These are phyloP conservation scores for Odocoileus hemionus DNA, from an alignment of 2,113 vertebrate genomes.

Conservation along the genomic window DNA sequence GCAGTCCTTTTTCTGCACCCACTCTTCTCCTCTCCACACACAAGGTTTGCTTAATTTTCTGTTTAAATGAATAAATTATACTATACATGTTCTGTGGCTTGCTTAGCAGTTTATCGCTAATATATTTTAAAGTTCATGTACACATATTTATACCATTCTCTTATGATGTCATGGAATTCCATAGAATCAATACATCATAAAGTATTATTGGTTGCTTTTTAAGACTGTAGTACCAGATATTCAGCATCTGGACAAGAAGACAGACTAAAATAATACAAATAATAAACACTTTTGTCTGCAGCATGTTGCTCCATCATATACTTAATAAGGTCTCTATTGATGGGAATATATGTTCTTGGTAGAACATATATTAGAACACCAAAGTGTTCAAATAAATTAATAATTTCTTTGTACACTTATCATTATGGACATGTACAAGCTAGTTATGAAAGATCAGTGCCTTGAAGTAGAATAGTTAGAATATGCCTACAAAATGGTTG, in stretches of 20 bases:
- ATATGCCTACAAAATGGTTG: not conserved
- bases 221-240: not conserved
- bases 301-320: not conserved
- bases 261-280: constrained; percentile 8
- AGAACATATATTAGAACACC: not conserved
- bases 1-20: not conserved
- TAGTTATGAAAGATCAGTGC: not conserved
- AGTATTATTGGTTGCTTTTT: not conserved
- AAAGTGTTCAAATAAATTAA: not conserved
- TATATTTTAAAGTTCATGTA: not conserved
- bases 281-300: not conserved
- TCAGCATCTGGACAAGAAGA: not conserved
- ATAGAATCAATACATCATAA: not conserved
- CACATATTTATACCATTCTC: not conserved
- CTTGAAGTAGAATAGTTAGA: not conserved
- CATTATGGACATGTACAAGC: not conserved
- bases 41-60: not conserved
- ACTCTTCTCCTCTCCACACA: not conserved
- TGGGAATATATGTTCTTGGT: not conserved
- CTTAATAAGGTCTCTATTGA: not conserved
- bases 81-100: not conserved
- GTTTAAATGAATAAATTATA: not conserved
- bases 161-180: not conserved
- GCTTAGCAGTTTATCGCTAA: not conserved
- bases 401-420: not conserved